phyloP scores from a whole-genome alignment of 1,140 invertebrate genomes.

The Bombyx mori region DNA sequence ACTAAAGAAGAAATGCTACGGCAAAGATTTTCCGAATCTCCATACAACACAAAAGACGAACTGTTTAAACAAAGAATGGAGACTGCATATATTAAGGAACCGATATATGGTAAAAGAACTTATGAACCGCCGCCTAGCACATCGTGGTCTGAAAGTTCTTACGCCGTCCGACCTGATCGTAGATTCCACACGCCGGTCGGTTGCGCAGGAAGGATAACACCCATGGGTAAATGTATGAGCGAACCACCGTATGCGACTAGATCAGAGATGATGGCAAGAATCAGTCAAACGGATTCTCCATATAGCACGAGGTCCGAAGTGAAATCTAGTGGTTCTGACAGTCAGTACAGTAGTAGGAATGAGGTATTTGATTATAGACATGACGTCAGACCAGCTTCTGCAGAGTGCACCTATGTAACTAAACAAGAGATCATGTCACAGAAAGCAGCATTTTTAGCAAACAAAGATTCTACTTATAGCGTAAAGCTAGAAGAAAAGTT shows the following conservation, averaged over 20 bases:
- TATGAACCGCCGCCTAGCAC: constrained; percentile 58
- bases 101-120: constrained; percentile 55
- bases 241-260: constrained; percentile 59
- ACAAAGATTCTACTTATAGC: constrained; percentile 51
- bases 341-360: constrained; percentile 33
- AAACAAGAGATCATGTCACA: constrained; percentile 69
- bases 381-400: constrained; percentile 48
- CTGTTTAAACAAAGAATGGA: constrained; percentile 63
- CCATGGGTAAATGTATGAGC: constrained; percentile 63
- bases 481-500: constrained; percentile 62
- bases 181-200: constrained; percentile 54
- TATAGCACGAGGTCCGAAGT: constrained; percentile 50
- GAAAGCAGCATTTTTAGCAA: constrained; percentile 61
- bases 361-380: constrained; percentile 39
- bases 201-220: constrained; percentile 46
- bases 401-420: constrained; percentile 65
- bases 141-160: constrained; percentile 54
- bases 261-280: constrained; percentile 59
- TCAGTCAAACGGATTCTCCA: constrained; percentile 48
- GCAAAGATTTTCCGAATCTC: constrained; percentile 64
- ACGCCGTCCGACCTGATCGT: constrained; percentile 52
- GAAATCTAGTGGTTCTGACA: constrained; percentile 56
- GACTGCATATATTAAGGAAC: constrained; percentile 40
- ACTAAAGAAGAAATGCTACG: constrained; percentile 67
- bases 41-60: constrained; percentile 64